Base-by-base conservation (phyloP, 2,113 vertebrate species). In the Corythornis cristatus region DNA sequence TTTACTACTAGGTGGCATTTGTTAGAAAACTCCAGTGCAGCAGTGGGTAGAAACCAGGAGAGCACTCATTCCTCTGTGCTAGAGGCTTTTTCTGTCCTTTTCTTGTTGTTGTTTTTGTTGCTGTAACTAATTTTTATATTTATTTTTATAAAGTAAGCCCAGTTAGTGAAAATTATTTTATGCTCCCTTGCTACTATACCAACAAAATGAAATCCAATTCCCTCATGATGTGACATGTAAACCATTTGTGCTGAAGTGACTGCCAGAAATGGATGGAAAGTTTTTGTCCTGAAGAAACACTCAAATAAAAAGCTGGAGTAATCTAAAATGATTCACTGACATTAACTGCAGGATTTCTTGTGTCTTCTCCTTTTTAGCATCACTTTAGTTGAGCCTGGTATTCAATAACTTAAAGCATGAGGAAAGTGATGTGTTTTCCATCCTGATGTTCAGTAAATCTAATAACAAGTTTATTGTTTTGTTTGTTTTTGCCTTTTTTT, bases 221-320 rank as follows among this genome's bases (percentile, higher is more conserved):
- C 94, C 95, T 90, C 94, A 94, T 96, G 95, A 97, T 95, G 93
- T 84, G 95, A 96, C 88, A 82, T 92, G 90, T 73, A 95, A 97
- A 96, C 94, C 95, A 97, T 96, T 90, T 85, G 53, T 35, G 25
- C 95, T 93, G 61, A 83, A 96, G 61, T 66, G 56, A 70, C 51
- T 90, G 89, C 94, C 95, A 94, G 95, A 90, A 93, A 85, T 25
- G 74, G 79, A 89, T 93, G 84, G 89, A 83, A 96, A 96, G 72
- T 81, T 93, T 96, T 93, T 75, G 81, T 65, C 72, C 93, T 88
- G 48, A 90, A 95, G 58, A 85, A 95, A 94, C 25, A 88, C 28
- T 90, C 67, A 96, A 88, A 87, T 89, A 93, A 95, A 90, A 89
- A 61, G 76, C 53, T 79, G 92, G n/a, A 10, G 33, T 75, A 78